These are phyloP conservation scores for Hafferia zeledoni DNA, from an alignment of 2,797 vertebrate genomes.

Conservation along the genomic window DNA sequence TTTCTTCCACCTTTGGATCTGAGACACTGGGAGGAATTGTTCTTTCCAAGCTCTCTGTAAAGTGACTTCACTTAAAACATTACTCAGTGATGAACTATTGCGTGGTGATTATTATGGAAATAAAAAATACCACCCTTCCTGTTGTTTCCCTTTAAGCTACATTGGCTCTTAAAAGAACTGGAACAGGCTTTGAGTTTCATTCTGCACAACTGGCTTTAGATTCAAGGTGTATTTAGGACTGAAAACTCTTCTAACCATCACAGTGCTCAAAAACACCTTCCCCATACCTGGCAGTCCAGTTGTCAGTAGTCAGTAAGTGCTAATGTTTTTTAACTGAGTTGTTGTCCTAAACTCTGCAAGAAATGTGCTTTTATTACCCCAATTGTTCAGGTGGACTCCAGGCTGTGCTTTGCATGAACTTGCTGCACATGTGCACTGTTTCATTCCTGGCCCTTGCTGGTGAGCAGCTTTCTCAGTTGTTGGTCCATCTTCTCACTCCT, in stretches of 20 bases:
- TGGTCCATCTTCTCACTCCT: not conserved
- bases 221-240: not conserved
- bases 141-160: not conserved
- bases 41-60: not conserved
- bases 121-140: not conserved
- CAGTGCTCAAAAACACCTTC: not conserved
- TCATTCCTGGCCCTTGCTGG: not conserved
- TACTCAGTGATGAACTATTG: not conserved
- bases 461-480: not conserved
- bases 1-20: not conserved
- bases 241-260: not conserved
- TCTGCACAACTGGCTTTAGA: not conserved
- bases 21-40: not conserved
- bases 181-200: not conserved
- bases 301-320: not conserved
- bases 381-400: not conserved
- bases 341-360: not conserved
- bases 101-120: not conserved
- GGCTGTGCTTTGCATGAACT: not conserved
- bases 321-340: not conserved
- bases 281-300: not conserved
- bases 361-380: not conserved
- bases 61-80: not conserved
- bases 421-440: not conserved
- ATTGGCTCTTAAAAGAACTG: not conserved